phyloP scores from a whole-genome alignment of 2,797 vertebrate genomes.

The Microchirus variegatus region DNA sequence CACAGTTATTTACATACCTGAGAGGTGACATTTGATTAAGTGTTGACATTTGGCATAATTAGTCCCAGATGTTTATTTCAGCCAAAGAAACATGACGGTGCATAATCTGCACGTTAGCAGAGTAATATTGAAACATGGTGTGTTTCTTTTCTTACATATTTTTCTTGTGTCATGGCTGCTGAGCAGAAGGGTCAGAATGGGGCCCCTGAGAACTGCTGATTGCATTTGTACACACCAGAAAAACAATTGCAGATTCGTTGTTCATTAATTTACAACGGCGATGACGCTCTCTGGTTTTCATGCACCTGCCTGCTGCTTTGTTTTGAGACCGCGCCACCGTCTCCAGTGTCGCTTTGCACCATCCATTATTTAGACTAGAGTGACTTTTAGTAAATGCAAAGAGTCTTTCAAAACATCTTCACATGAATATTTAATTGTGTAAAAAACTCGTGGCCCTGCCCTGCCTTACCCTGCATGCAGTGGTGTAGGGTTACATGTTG shows the following conservation, averaged over 20 bases:
- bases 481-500: slow-evolving; percentile 32
- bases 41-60: no score
- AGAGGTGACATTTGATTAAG: not conserved
- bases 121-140: no score
- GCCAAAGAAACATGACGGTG: no score
- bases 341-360: slow-evolving; percentile 26
- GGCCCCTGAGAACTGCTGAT: no score
- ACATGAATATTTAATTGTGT: slow-evolving; percentile 59
- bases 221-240: no score
- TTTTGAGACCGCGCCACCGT: not conserved
- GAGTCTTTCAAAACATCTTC: slow-evolving; percentile 41
- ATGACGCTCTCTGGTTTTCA: not conserved
- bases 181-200: no score
- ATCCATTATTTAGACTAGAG: slow-evolving; percentile 61
- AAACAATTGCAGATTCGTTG: not conserved
- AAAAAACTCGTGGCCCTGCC: slow-evolving; percentile 5
- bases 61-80: no score
- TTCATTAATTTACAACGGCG: not conserved
- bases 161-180: no score
- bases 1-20: not conserved
- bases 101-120: no score
- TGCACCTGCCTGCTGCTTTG: not conserved
- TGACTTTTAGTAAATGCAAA: slow-evolving; percentile 59
- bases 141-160: no score
- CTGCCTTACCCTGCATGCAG: not conserved